Percentiles rank a stretch among this genome's conserved stretches.
phyloP scores from a whole-genome alignment of 2,113 vertebrate genomes.

The Erythrocebus patas region DNA sequence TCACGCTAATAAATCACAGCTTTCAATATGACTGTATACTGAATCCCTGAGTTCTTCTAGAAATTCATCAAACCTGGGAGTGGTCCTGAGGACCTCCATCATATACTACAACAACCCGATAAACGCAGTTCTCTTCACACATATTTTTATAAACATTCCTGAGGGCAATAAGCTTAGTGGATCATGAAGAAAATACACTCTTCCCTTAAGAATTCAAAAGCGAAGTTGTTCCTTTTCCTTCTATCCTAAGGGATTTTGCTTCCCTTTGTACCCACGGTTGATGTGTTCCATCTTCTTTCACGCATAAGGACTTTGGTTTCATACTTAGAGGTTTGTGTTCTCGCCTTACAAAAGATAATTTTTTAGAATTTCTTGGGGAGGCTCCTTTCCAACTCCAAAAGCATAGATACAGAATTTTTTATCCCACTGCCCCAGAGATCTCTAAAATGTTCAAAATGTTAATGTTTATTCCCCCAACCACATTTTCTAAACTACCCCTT shows the following conservation, averaged over 20 bases:
- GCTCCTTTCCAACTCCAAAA: not conserved
- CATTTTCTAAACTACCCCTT: constrained; percentile 1
- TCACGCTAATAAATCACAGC: not conserved
- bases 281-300: not conserved
- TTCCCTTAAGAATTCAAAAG: not conserved
- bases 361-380: not conserved
- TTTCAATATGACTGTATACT: not conserved
- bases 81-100: not conserved
- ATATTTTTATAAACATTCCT: not conserved
- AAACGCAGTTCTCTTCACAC: not conserved
- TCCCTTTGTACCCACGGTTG: not conserved
- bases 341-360: not conserved
- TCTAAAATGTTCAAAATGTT: constrained; percentile 28
- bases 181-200: constrained; percentile 14
- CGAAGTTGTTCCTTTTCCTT: not conserved
- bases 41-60: not conserved
- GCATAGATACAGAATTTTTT: not conserved
- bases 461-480: not conserved
- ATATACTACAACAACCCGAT: not conserved
- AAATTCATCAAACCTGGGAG: not conserved
- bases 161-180: not conserved
- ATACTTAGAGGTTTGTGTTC: not conserved
- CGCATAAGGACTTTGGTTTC: not conserved
- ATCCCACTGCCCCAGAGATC: not conserved
- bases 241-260: not conserved